Conservation (phyloP, 2,888 invertebrate genomes). For the Aproaerema taeniolella region DNA sequence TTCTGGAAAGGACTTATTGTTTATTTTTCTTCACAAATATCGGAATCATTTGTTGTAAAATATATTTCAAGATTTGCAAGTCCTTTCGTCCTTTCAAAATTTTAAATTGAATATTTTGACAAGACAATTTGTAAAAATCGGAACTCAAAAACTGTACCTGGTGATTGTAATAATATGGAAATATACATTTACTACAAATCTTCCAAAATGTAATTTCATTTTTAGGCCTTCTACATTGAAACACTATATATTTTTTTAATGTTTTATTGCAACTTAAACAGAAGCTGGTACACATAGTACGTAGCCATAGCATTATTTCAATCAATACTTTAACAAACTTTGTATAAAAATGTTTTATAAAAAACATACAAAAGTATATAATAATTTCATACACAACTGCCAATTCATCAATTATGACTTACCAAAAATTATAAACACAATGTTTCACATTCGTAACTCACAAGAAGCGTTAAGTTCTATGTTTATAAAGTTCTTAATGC, state of each 20-base stretch:
- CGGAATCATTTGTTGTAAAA: conserved; percentile 43
- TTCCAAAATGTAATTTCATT: conserved; percentile 50
- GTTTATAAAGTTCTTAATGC: conserved; percentile 31
- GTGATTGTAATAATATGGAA: conserved; percentile 73
- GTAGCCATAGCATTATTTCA: conserved; percentile 31
- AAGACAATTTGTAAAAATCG: conserved; percentile 61
- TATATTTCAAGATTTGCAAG: conserved; percentile 40
- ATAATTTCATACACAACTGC: conserved; percentile 21
- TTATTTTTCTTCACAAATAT: conserved; percentile 38
- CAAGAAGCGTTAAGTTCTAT: conserved; percentile 34
- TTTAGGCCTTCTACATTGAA: background rate
- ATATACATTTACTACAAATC: conserved; percentile 77
- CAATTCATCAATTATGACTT: conserved; percentile 13
- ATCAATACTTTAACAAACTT: conserved; percentile 34
- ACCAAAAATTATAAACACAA: conserved; percentile 35
- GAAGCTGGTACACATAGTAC: conserved; percentile 47
- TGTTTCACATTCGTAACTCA: conserved; percentile 59
- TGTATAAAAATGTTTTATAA: conserved; percentile 37
- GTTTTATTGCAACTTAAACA: conserved; percentile 63
- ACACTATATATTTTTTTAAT: conserved; percentile 18
- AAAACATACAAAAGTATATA: conserved; percentile 29
- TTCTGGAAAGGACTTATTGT: conserved; percentile 42
- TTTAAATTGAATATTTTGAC: conserved; percentile 49
- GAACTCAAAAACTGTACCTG: conserved; percentile 74
- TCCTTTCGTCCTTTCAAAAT: conserved; percentile 49